Base-by-base conservation (phyloP, 2,888 invertebrate species). In the Epinotia bilunana region DNA sequence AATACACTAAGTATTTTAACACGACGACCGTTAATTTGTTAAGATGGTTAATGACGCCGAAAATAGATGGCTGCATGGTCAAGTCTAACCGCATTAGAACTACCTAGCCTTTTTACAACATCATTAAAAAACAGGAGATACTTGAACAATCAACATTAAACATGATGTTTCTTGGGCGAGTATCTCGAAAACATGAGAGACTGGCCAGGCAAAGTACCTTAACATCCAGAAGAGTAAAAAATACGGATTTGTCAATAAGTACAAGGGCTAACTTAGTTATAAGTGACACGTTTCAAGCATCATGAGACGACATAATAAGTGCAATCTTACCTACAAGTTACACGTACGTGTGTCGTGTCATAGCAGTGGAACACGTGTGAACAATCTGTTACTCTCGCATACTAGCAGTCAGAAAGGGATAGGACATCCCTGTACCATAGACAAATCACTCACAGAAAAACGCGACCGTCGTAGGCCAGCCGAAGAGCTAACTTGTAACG, bases 41-140 rank as follows among this genome's bases (percentile, higher is more conserved):
- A 62, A 43, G 18, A 39, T 23, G 71, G 69, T 63, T 74, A 74
- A 69, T 74, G 68, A 68, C 49, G 39, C 72, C 39, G 39, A 73
- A 65, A 67, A 72, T 72, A 72, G 72, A 64, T 57, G 55, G 55
- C n/a, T 57, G 64, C 72, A 58, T 46, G 57, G 57, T 64, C 72
- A 72, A 72, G 64, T 72, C 64, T 57, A 72, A 72, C 57, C 72
- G 72, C 72, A 72, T 64, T 64, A 57, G n/a, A 55, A 46, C 72
- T 23, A 13, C 57, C 68, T 57, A 58, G 58, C 57, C 33, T 68
- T 39, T 64, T 63, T 20, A 55, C 67, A 67, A 57, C 20, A 23
- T 46, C 68, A 60, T 69, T 55, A 60, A 60, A 60, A n/a, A 58
- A 46, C 46, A 46, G 46, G 23, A 43, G 23, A 58, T 16, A 69